Base-by-base conservation (phyloP, 2,888 invertebrate genomes). In the Watsonalla cultraria region DNA sequence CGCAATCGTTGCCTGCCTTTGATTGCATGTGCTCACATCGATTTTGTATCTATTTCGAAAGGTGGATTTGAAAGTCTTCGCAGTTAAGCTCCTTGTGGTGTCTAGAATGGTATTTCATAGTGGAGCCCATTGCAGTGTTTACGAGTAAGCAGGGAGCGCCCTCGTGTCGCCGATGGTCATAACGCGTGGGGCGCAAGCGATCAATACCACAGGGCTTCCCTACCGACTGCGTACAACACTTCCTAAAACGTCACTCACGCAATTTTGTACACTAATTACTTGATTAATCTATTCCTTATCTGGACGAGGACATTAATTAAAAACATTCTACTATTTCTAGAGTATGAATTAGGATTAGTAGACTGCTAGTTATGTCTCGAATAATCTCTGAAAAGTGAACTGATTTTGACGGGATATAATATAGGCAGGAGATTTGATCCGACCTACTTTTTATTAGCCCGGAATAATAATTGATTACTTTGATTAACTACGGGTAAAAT, bases 161-260 rank as follows among this genome's bases (percentile, higher is more conserved):
- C 87, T 82, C 75, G 78, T 84, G 89, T 85, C 87, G 88, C 84
- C 88, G 81, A 77, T 86, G 85, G 86, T 74, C 86, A 83, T 80
- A 80, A 77, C 79, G 82, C 78, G 82, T 84, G 86, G 86, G 87
- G 85, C 76, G 85, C 77, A 60, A 67, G 68, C 86, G 87, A 89
- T 89, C 89, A 81, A 90, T 90, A 90, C 80, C 74, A 68, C 75
- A 82, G 84, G 88, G 84, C 83, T 89, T 89, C 86, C 87, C 84
- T 80, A 64, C 73, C 68, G 70, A 62, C 70, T 75, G 72, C 74
- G 78, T 72, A 74, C 70, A 73, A 64, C 74, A 78, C 69, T 77
- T 72, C 73, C 64, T 24, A 24, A 64, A 70, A 70, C 59, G 62
- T 67, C 66, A 60, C 76, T 76, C 80, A 79, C 82, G 76, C 77